A percentile compares a stretch with the other conserved stretches of the same genome.
Evolutionary conservation across 2,888 invertebrate species (phyloP).

Genomic region (Pyrrhosoma nymphula): DNA sequence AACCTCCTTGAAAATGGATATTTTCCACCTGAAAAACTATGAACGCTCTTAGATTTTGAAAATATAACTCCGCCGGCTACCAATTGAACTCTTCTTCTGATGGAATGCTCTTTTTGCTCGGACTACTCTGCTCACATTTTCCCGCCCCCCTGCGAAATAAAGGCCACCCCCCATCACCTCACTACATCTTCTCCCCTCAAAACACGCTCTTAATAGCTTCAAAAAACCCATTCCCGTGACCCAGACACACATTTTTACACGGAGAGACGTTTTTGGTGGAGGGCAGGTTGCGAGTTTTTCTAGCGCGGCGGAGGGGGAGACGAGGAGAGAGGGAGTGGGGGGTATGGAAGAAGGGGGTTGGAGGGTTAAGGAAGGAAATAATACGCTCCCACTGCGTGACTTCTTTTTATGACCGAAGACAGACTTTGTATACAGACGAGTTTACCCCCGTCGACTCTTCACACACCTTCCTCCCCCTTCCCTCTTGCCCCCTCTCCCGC

Average conservation of each 20-base stretch:
- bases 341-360: neutral
- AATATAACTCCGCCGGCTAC: too few relatives aligned
- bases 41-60: too few relatives aligned
- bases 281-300: neutral
- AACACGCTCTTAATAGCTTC: constrained; percentile 57
- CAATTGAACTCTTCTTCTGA: too few relatives aligned
- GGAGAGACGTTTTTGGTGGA: constrained; percentile 7
- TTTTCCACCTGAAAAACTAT: too few relatives aligned
- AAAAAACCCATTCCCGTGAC: constrained; percentile 58
- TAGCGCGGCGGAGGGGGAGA: neutral
- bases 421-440: constrained; percentile 66
- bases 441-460: neutral
- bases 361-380: constrained; percentile 22
- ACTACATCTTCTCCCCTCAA: neutral
- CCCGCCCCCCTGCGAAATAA: too few relatives aligned
- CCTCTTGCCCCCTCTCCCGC: neutral
- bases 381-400: constrained; percentile 55
- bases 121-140: too few relatives aligned
- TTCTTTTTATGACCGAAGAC: constrained; percentile 64
- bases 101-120: too few relatives aligned
- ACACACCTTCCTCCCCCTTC: neutral
- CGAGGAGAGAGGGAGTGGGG: neutral
- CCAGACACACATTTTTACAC: constrained; percentile 65
- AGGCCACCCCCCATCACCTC: neutral
- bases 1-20: too few relatives aligned